These are phyloP conservation scores for Sparus aurata DNA, from an alignment of 2,797 vertebrate genomes.

Conservation along the genomic window DNA sequence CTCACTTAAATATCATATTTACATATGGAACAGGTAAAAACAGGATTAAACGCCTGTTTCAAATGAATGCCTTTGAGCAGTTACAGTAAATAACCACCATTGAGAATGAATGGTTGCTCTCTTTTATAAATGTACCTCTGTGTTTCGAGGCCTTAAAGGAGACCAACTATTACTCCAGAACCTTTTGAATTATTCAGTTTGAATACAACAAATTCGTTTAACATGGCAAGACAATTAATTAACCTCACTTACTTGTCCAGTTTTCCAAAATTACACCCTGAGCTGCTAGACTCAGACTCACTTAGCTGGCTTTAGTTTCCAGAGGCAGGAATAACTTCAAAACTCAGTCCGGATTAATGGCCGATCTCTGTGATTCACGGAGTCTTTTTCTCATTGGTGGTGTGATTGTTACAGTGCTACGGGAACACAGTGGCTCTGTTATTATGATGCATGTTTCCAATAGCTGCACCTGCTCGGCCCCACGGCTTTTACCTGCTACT, in stretches of 20 bases:
- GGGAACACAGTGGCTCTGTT: constrained; percentile 43
- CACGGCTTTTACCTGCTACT: constrained; percentile 64
- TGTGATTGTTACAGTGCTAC: constrained; percentile 45
- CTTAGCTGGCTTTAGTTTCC: constrained; percentile 2
- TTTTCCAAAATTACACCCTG: constrained; percentile 11
- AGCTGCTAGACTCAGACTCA: background rate
- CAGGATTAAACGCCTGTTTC: background rate
- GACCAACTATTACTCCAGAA: background rate
- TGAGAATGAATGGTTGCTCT: background rate
- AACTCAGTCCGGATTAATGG: background rate
- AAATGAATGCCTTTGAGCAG: background rate
- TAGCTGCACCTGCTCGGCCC: constrained; percentile 56
- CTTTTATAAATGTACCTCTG: background rate
- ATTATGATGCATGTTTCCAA: constrained; percentile 59
- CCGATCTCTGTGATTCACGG: constrained; percentile 27
- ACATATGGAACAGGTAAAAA: background rate
- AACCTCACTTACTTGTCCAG: background rate
- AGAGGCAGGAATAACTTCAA: constrained; percentile 1
- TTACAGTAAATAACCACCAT: background rate
- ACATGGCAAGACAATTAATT: constrained; percentile 3
- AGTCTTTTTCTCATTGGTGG: constrained; percentile 21
- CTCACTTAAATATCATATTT: background rate
- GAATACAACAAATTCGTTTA: constrained; percentile 5
- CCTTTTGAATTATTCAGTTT: background rate
- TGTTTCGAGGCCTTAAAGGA: background rate